Base-by-base conservation (phyloP, 2,888 invertebrate species). In the Cotesia congregata region DNA sequence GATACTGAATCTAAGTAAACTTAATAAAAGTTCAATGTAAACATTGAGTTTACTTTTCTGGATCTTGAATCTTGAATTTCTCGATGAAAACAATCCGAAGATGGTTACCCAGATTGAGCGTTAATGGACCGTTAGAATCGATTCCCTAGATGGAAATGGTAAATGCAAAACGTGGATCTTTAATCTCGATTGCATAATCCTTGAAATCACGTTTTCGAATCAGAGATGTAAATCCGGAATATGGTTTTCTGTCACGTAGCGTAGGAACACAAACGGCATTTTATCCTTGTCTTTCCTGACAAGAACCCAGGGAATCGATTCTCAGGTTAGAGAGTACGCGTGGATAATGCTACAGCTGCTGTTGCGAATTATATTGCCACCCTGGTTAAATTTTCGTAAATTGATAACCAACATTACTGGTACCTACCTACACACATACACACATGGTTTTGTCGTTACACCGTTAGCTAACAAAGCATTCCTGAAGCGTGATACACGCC, bases 401-500 rank as follows among this genome's bases (percentile, higher is more conserved):
- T 75, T 75, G 70, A 75, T 75, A 75, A 69, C 17, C 12, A 50
- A 50, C 50, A 50, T 50, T 67, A 40, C 15, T 39, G n/a, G 4
- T n/a, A 67, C 39, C 38, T 38, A 9, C 1, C 5, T 38, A 68
- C 15, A 9, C 7, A 17, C 15, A 40, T 40, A 17, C 7, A 50
- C 12, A 50, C 4, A 67, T 67, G 7, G 4, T 15, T 17, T 40
- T 20, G 41, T 68, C 17, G 17, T 59, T 39, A 69, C 60, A 39
- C 17, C 59, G 40, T 12, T 17, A 20, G 20, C 69, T 50, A 40
- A 40, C 59, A 71, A 64, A 50, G 38, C 59, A 71, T 75, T 59
- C 59, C 59, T 20, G 65, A 65, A 50, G 50, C 81, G 79, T 81
- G 84, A 82, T 84, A 82, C 80, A 80, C 82, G 80, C 82, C 83